These are phyloP conservation scores for Heliothis peltigera DNA, from an alignment of 2,888 invertebrate genomes.

Conservation along the genomic window DNA sequence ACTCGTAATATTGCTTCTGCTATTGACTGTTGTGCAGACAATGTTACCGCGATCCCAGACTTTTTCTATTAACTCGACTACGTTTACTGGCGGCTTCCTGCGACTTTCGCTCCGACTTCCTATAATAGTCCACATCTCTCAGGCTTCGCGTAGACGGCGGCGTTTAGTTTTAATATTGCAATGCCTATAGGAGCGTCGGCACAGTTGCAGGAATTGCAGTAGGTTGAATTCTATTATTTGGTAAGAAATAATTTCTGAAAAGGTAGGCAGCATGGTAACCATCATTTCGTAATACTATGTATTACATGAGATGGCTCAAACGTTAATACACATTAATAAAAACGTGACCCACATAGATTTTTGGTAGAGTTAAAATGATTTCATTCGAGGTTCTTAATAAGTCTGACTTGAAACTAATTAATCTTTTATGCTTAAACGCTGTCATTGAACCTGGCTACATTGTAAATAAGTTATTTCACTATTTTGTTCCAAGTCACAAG, in stretches of 20 bases:
- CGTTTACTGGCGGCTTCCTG: constrained; percentile 26
- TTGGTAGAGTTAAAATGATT: too few relatives aligned
- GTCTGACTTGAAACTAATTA: not conserved
- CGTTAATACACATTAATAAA: too few relatives aligned
- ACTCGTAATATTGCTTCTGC: not conserved
- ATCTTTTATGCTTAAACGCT: not conserved
- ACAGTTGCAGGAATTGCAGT: constrained; percentile 45
- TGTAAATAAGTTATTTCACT: constrained; percentile 8
- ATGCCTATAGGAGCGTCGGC: constrained; percentile 21
- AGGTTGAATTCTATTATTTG: constrained; percentile 8
- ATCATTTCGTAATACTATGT: too few relatives aligned
- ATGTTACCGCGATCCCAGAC: constrained; percentile 24
- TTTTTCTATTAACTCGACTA: constrained; percentile 50
- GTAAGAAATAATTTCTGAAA: too few relatives aligned
- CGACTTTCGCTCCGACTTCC: constrained; percentile 10
- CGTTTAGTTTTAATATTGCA: constrained; percentile 51
- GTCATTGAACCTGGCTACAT: not conserved
- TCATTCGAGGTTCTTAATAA: not conserved
- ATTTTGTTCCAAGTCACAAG: constrained; percentile 9
- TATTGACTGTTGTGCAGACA: not conserved
- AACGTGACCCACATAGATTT: too few relatives aligned
- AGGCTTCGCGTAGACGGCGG: constrained; percentile 2
- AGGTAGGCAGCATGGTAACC: too few relatives aligned
- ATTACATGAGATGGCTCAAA: too few relatives aligned
- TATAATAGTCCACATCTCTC: not conserved